A percentile compares a stretch with the other conserved stretches of the same genome.
phyloP scores from a whole-genome alignment of 2,113 vertebrate species.

The Aspidoscelis tigris region DNA sequence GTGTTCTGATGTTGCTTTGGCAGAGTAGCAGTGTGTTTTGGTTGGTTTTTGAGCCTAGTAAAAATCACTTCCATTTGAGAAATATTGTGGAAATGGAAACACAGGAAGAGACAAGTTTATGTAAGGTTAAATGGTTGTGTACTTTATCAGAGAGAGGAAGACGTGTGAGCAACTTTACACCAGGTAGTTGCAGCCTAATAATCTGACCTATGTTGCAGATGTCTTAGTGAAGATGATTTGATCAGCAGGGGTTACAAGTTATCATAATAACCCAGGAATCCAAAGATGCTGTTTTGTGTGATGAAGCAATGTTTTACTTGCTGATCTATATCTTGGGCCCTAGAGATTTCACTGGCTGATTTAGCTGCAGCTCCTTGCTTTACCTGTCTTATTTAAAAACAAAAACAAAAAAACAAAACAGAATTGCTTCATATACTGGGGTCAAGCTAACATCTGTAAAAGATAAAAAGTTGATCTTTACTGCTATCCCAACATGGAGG shows the following conservation, averaged over 20 bases:
- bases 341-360: background rate
- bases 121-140: background rate
- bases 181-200: background rate
- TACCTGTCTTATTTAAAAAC: background rate
- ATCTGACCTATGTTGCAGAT: constrained; percentile 9
- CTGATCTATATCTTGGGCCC: background rate
- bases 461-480: background rate
- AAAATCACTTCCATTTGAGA: background rate
- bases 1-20: background rate
- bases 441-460: background rate
- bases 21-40: background rate
- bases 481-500: background rate
- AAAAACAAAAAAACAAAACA: background rate
- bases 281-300: background rate
- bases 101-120: background rate
- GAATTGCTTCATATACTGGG: background rate
- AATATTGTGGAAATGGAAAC: background rate
- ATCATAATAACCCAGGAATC: background rate
- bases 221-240: background rate
- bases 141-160: constrained; percentile 6
- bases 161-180: background rate
- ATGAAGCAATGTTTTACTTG: background rate
- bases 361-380: background rate
- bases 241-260: background rate
- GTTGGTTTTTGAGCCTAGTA: background rate